Conservation (phyloP, 2,797 vertebrate genomes). For the Notamacropus eugenii region DNA sequence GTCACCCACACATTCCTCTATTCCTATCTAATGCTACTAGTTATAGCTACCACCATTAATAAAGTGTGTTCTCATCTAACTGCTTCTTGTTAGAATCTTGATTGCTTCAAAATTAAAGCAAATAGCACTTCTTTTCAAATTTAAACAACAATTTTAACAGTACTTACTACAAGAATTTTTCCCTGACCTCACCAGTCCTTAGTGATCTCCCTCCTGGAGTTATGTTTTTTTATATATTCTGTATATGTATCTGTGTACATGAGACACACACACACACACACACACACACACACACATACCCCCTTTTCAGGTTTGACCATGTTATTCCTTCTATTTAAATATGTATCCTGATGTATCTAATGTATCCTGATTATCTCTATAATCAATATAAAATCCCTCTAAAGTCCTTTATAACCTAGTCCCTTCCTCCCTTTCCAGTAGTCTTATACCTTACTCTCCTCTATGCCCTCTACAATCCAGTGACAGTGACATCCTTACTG, state of each 20-base stretch:
- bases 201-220: background rate
- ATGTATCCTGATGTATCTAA: background rate
- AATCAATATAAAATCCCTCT: background rate
- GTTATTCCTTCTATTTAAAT: background rate
- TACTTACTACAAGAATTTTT: background rate
- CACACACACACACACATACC: background rate
- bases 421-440: background rate
- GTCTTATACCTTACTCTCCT: background rate
- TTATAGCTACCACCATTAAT: background rate
- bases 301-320: no score
- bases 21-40: background rate
- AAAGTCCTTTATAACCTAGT: background rate
- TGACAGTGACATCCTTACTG: background rate
- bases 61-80: background rate
- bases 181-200: background rate
- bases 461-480: no score
- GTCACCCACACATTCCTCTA: background rate
- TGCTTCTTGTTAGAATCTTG: background rate
- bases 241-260: no score
- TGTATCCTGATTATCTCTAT: background rate
- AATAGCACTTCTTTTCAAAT: background rate
- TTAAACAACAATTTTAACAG: no score
- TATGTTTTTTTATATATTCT: background rate
- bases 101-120: background rate
- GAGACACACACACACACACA: background rate